Evolutionary conservation across 2,113 vertebrate species (phyloP).

Genomic region (Azemiops feae): DNA sequence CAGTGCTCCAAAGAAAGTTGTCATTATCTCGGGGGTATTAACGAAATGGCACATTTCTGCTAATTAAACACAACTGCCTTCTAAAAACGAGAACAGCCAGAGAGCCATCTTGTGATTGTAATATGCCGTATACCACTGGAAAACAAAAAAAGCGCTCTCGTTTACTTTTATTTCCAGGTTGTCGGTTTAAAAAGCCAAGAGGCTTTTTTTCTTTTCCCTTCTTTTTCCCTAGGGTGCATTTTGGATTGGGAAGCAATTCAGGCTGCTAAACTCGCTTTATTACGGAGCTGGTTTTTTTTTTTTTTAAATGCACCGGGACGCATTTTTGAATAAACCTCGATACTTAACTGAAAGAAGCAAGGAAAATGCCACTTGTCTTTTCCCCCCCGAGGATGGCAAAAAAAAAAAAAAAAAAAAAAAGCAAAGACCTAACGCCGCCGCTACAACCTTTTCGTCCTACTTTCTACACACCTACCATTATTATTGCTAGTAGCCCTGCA

Average conservation of each 20-base stretch:
- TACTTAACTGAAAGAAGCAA: neutral
- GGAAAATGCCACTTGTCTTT: neutral
- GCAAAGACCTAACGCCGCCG: neutral
- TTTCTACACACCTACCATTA: neutral
- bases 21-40: neutral
- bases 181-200: neutral
- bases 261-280: neutral
- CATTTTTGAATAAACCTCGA: neutral
- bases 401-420: no score
- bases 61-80: neutral
- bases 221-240: neutral
- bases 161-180: neutral
- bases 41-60: neutral
- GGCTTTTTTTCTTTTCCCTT: rapidly evolving
- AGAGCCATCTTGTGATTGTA: neutral
- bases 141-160: neutral
- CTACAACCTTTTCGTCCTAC: no score
- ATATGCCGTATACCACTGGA: neutral
- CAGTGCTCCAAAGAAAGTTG: neutral
- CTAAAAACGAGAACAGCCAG: neutral
- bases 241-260: neutral
- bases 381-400: neutral
- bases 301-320: neutral
- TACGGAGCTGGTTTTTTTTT: neutral
- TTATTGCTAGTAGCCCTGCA: neutral